Percentiles rank a stretch among this genome's conserved stretches.
Evolutionary conservation across 1,140 invertebrate species (phyloP).

Genomic region (Heliconius melpomene): DNA sequence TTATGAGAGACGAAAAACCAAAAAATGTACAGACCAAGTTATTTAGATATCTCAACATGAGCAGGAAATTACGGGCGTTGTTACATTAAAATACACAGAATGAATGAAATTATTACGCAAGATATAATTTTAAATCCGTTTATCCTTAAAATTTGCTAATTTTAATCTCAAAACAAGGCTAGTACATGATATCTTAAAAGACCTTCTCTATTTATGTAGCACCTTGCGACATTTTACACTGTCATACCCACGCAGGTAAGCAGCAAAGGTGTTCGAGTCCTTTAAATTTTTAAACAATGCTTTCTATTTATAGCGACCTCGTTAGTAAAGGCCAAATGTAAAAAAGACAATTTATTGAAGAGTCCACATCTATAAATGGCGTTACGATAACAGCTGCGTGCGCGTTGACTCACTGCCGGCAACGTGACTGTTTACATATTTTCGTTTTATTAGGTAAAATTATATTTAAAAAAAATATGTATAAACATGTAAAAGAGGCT

Average conservation of each 20-base stretch:
- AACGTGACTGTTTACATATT: conserved; percentile 44
- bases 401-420: conserved; percentile 44
- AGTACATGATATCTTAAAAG: not conserved
- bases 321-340: conserved; percentile 41
- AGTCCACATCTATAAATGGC: conserved; percentile 55
- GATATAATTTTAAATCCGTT: not conserved
- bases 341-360: conserved; percentile 40
- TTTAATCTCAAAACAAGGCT: not conserved
- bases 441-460: not conserved
- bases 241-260: not conserved
- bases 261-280: not conserved
- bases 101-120: not conserved
- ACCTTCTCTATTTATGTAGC: not conserved
- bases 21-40: no score
- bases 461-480: not conserved
- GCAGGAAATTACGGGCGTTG: no score
- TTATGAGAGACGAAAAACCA: no score
- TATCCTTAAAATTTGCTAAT: not conserved
- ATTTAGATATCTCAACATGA: no score
- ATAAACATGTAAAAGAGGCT: not conserved
- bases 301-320: conserved; percentile 38
- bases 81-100: no score
- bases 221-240: not conserved
- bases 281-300: conserved; percentile 13
- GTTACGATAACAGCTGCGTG: conserved; percentile 52